Percentiles rank a stretch among this genome's conserved stretches.
Evolutionary conservation across 2,888 invertebrate genomes (phyloP).

Genomic region (Acleris laterana): DNA sequence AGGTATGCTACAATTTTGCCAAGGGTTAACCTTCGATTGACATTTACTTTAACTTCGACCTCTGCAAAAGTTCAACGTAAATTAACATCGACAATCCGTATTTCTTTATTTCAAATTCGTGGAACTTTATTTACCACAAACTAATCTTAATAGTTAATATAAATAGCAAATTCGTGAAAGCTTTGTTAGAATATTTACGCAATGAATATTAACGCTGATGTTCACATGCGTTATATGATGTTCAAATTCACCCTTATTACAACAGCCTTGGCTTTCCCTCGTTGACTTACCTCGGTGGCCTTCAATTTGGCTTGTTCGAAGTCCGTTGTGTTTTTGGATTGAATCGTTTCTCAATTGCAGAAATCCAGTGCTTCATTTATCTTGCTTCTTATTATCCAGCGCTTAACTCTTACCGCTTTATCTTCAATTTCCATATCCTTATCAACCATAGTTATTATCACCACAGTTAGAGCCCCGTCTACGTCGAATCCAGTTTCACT

Average conservation of each 20-base stretch:
- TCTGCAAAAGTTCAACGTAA: constrained; percentile 55
- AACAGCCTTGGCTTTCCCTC: constrained; percentile 50
- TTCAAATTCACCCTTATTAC: constrained; percentile 50
- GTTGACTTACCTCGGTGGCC: constrained; percentile 55
- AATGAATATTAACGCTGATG: constrained; percentile 30
- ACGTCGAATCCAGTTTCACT: constrained; percentile 77
- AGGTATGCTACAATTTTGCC: constrained; percentile 16
- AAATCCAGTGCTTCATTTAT: constrained; percentile 8
- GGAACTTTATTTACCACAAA: constrained; percentile 43
- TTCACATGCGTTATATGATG: constrained; percentile 44
- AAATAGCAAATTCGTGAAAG: constrained; percentile 12
- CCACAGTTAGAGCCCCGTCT: constrained; percentile 61
- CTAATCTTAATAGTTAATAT: constrained; percentile 15
- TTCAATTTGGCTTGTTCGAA: constrained; percentile 49
- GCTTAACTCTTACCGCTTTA: constrained; percentile 25
- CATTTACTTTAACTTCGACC: constrained; percentile 54
- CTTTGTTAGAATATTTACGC: constrained; percentile 12
- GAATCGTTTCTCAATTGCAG: constrained; percentile 13
- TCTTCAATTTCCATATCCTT: constrained; percentile 35
- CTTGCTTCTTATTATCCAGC: constrained; percentile 26
- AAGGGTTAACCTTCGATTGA: constrained; percentile 46
- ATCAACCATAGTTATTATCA: constrained; percentile 46
- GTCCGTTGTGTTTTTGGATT: constrained; percentile 39
- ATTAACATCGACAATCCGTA: constrained; percentile 49
- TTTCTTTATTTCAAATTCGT: constrained; percentile 55